These are phyloP conservation scores for Mohoua ochrocephala DNA, from an alignment of 2,113 vertebrate species.

Conservation along the genomic window DNA sequence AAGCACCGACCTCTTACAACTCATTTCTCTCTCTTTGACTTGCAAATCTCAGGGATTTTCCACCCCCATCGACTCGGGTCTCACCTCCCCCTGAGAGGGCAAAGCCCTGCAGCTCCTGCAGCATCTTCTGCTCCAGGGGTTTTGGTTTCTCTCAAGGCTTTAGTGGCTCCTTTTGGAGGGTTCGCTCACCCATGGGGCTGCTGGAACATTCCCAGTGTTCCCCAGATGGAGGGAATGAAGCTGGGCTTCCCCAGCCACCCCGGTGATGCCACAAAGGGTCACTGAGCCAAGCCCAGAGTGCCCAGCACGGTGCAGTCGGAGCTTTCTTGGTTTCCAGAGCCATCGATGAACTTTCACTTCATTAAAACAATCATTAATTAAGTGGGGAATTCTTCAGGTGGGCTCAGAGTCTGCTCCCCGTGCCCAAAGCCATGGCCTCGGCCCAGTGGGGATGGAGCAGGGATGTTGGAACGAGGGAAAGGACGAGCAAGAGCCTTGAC, in stretches of 20 bases:
- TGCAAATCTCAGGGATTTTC: not conserved
- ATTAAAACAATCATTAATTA: not conserved
- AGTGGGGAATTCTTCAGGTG: not conserved
- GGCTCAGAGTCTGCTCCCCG: not conserved
- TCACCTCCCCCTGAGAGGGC: not conserved
- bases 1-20: not conserved
- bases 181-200: not conserved
- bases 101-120: not conserved
- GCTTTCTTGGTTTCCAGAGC: not conserved
- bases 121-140: not conserved
- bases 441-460: not conserved
- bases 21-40: not conserved
- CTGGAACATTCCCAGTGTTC: not conserved
- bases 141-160: not conserved
- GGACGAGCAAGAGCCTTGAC: not conserved
- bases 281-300: not conserved
- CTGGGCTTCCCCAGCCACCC: not conserved
- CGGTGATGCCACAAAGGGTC: not conserved
- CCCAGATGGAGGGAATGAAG: no score
- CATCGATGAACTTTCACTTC: not conserved
- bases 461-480: not conserved
- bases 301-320: fast-evolving
- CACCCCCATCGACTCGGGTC: not conserved
- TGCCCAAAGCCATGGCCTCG: not conserved
- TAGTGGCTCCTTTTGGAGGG: not conserved